phyloP scores from a whole-genome alignment of 92 coral and sea anemone species.

The Siderastrea siderea region DNA sequence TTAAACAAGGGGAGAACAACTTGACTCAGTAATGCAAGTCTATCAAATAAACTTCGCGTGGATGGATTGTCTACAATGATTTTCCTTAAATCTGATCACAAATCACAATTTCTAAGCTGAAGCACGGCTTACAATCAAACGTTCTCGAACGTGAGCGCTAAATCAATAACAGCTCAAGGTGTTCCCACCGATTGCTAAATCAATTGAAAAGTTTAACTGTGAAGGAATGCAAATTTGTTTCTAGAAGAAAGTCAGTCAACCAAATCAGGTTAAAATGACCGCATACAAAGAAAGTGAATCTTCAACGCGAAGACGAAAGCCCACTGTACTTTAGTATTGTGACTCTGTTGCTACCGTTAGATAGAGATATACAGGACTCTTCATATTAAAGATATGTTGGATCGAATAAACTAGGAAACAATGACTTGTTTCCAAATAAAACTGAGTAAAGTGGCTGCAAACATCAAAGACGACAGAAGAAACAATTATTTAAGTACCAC shows the following conservation, averaged over 20 bases:
- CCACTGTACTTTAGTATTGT: too few species aligned
- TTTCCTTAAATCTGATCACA: not conserved
- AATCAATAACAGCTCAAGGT: not conserved
- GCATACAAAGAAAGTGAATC: too few species aligned
- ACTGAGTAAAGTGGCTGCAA: too few species aligned
- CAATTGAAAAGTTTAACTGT: not conserved
- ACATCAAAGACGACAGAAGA: too few species aligned
- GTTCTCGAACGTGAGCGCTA: not conserved
- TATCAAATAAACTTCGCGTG: not conserved
- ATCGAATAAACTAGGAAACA: too few species aligned
- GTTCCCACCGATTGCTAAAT: not conserved
- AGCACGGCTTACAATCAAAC: not conserved
- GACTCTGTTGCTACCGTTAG: too few species aligned
- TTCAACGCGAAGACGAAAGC: too few species aligned
- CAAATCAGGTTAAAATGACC: not conserved
- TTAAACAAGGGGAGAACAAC: not conserved
- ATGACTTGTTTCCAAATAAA: too few species aligned
- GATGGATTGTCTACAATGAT: not conserved
- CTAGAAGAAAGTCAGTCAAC: not conserved
- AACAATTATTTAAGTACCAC: too few species aligned
- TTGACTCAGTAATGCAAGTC: not conserved
- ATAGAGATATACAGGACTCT: too few species aligned
- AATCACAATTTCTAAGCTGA: not conserved
- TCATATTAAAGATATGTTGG: too few species aligned
- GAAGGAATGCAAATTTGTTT: conserved; percentile 2